Evolutionary conservation across 2,888 invertebrate species (phyloP).

Genomic region (Hemaris fuciformis): DNA sequence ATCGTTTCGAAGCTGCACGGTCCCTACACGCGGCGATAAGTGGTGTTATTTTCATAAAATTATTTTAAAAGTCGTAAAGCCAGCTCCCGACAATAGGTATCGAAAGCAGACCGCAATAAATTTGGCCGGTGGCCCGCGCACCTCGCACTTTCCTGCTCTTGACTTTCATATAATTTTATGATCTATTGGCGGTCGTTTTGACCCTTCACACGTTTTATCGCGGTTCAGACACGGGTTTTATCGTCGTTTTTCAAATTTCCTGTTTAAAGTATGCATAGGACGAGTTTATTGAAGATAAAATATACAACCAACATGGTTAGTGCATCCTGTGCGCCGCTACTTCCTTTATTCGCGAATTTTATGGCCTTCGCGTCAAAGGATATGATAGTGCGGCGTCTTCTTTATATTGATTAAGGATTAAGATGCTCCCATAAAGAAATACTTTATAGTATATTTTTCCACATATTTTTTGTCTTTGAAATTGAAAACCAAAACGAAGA

Average conservation of each 20-base stretch:
- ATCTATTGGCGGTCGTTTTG: slow-evolving; percentile 75
- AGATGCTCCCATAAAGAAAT: not conserved
- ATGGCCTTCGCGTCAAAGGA: not conserved
- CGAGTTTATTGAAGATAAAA: slow-evolving; percentile 50
- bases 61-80: slow-evolving; percentile 67
- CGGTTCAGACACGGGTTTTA: slow-evolving; percentile 49
- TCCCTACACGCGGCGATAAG: slow-evolving; percentile 38
- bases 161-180: slow-evolving; percentile 82
- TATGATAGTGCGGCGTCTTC: not conserved
- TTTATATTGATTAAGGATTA: not conserved
- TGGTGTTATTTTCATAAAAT: slow-evolving; percentile 60
- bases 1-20: slow-evolving; percentile 22
- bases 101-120: slow-evolving; percentile 78
- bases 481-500: no score
- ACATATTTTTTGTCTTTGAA: not conserved
- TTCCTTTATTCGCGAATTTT: slow-evolving; percentile 12
- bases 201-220: slow-evolving; percentile 78
- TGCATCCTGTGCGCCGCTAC: slow-evolving; percentile 38
- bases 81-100: slow-evolving; percentile 72
- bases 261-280: slow-evolving; percentile 58
- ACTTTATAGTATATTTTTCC: not conserved
- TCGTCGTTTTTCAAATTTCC: slow-evolving; percentile 49
- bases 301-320: slow-evolving; percentile 31
- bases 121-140: slow-evolving; percentile 63
- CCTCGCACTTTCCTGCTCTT: slow-evolving; percentile 76